Evolutionary conservation across 2,888 invertebrate species (phyloP), one percentile per base, ranked within the genome.

Genomic region (Kryphioiulus occultus): DNA sequence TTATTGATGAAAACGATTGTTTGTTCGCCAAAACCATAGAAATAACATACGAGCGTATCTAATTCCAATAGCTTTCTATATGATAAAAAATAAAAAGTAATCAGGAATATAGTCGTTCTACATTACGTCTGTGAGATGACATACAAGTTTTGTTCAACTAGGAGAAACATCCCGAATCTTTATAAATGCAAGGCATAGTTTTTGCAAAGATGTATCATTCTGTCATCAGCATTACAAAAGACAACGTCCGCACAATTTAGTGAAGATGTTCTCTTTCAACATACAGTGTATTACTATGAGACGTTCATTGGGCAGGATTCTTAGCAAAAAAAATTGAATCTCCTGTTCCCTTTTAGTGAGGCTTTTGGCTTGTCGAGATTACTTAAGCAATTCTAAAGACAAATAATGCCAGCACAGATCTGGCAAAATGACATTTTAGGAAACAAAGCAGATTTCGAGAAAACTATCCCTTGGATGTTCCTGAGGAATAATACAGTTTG

Each of bases 401-500:
- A 59, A 59, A 59, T 59, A 59, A 59, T 7, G 19, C 19, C 5
- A 59, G 53, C 22, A 59, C n/a, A 59, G 53, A 59, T 19, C 53
- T n/a, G n/a, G 53, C 3, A 59, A 59, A n/a, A 59, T n/a, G 53
- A n/a, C 53, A n/a, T 59, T 59, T n/a, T 59, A 59, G n/a, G 53
- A n/a, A 59, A 59, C 53, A 59, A 59, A n/a, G 1, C 53, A n/a
- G 53, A 59, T n/a, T 59, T n/a, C 7, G n/a, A 59, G 39, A 39
- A 39, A 7, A n/a, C n/a, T 2, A 59, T 19, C 19, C n/a, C 53
- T 59, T n/a, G 39, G 53, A 59, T 59, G n/a, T n/a, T 59, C 53
- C 53, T 59, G n/a, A n/a, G 53, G 53, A n/a, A 59, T n/a, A 59
- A n/a, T 59, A 59, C n/a, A n/a, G 19, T n/a, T n/a, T 59, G 53